Base-by-base conservation (phyloP, 2,113 vertebrate genomes). In the Cavia porcellus region DNA sequence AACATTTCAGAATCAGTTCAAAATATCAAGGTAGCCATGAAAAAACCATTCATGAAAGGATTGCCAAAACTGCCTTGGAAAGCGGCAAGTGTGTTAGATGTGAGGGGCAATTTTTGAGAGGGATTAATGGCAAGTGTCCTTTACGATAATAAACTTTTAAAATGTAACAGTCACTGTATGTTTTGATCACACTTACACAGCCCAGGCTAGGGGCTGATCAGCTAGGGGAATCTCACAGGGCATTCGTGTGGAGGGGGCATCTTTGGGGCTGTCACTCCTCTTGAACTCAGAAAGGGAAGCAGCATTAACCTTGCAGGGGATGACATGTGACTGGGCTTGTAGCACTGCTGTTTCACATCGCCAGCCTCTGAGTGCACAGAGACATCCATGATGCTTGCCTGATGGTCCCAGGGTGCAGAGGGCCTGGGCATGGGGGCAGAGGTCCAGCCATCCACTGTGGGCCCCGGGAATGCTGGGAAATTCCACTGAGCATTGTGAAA, bases 191-290 rank as follows among this genome's bases (percentile, higher is more conserved):
- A 47, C 45, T 72, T 3, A 22, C 1, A 11, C 35, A 42, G 3
- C 38, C 61, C 13, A 10, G 2, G 12, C 8, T 9, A 38, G 70
- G 52, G 30, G 77, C 70, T 75, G 50, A 5, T 47, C 50, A 14
- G 17, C 35, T 9, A 4, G 12, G 64, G 25, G 8, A 68, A 4
- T 28, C 70, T 24, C 19, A 0, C 0, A 0, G 2, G 50, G 72
- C 42, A 2, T 30, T 64, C 30, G 0, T 9, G 38, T 8, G 13
- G 24, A 20, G 19, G 10, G 3, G 6, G 66, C 28, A 0, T 38
- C 30, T 17, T 50, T 0, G 82, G 62, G 22, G 1, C 28, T 13
- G 20, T 15, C 13, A 1, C 12, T 42, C 1, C 13, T 57, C 72
- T 42, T 3, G 3, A 45, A 12, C 28, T 13, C n/a, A 47, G 84